phyloP scores from a whole-genome alignment of 2,888 invertebrate genomes.

The Ennomos erosarius region DNA sequence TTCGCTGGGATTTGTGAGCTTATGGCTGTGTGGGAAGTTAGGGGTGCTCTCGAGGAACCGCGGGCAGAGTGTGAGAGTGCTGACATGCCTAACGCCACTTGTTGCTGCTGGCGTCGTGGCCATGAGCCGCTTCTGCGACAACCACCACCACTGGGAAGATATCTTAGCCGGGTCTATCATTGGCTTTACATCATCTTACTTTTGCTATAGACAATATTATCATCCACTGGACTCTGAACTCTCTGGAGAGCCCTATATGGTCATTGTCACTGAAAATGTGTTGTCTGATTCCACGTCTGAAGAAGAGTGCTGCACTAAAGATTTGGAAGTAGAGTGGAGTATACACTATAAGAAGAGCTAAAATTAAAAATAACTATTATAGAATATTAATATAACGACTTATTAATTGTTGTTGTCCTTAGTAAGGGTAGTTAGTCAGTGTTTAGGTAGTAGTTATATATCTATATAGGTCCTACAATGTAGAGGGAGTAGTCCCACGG shows the following conservation, averaged over 20 bases:
- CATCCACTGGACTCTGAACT: slow-evolving; percentile 65
- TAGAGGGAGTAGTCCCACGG: no score
- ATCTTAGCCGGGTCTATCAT: slow-evolving; percentile 88
- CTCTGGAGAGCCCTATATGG: slow-evolving; percentile 47
- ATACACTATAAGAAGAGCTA: slow-evolving; percentile 15
- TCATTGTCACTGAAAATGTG: slow-evolving; percentile 29
- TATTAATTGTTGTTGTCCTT: no score
- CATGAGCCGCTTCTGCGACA: slow-evolving; percentile 92
- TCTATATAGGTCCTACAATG: no score
- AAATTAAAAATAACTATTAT: slow-evolving; percentile 9
- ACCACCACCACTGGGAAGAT: slow-evolving; percentile 96
- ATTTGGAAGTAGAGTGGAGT: slow-evolving; percentile 29
- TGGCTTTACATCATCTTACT: slow-evolving; percentile 86
- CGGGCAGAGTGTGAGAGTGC: slow-evolving; percentile 86
- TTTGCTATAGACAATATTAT: slow-evolving; percentile 89
- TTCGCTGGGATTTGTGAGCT: slow-evolving; percentile 88
- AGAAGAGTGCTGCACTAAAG: slow-evolving; percentile 40
- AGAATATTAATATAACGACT: no score
- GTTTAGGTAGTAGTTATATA: no score
- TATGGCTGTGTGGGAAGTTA: slow-evolving; percentile 89
- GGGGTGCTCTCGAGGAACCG: slow-evolving; percentile 86
- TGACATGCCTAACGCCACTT: slow-evolving; percentile 86
- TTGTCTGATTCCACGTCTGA: slow-evolving; percentile 26
- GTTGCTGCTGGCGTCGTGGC: slow-evolving; percentile 87
- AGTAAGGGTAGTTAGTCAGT: no score